Percentiles rank a stretch among this genome's conserved stretches.
These are phyloP conservation scores for Tetramorium parvispinum DNA, from an alignment of 1,140 invertebrate genomes.

Conservation along the genomic window DNA sequence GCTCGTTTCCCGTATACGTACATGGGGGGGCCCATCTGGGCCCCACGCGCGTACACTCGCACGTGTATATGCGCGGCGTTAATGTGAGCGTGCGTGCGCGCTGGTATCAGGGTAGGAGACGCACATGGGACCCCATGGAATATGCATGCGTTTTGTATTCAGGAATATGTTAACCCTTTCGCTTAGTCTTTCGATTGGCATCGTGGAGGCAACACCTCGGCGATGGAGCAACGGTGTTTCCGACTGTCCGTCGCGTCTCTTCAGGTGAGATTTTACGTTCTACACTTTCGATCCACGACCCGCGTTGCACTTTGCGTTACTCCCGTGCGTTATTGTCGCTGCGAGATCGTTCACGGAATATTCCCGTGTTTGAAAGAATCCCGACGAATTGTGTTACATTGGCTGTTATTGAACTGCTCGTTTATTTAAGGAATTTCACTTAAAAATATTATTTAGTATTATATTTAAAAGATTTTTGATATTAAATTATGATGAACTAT, in stretches of 20 bases:
- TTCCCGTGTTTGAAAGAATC: not conserved
- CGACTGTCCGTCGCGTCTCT: not conserved
- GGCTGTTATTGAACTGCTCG: not conserved
- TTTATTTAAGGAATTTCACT: not conserved
- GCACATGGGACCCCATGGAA: conserved; percentile 78
- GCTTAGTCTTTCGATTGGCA: conserved; percentile 85
- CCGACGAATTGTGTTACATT: not conserved
- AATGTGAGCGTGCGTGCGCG: not conserved
- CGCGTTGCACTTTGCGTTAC: conserved; percentile 5
- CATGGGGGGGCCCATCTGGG: conserved; percentile 80
- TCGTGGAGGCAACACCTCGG: conserved; percentile 83
- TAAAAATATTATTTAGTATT: not conserved
- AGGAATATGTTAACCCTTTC: conserved; percentile 85
- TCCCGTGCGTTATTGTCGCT: conserved; percentile 3
- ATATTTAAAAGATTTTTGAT: not conserved
- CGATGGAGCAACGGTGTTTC: conserved; percentile 14
- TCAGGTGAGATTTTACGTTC: conserved; percentile 10
- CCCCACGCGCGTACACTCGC: conserved; percentile 77
- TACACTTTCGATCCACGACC: not conserved
- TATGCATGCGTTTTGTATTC: conserved; percentile 84
- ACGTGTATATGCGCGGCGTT: conserved; percentile 47
- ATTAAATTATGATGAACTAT: not conserved
- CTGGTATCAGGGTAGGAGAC: conserved; percentile 71
- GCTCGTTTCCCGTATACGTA: conserved; percentile 75
- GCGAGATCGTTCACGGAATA: not conserved